Evolutionary conservation across 2,888 invertebrate genomes (phyloP), one percentile per base, ranked within the genome.

Genomic region (Temnothorax rugatulus): DNA sequence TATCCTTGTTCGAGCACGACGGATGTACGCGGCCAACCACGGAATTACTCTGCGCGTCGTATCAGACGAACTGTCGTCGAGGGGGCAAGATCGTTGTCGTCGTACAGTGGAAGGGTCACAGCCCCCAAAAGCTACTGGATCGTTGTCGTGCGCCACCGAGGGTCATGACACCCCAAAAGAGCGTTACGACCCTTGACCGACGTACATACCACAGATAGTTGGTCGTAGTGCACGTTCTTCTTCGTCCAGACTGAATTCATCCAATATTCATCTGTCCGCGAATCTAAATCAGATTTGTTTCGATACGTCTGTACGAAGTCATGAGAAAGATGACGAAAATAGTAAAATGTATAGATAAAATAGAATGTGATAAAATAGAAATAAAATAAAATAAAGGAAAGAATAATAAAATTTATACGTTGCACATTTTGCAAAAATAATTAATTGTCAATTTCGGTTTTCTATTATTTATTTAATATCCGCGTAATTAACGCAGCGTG

Each of bases 51-150:
- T 82, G 77, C 81, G 41, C 57, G 75, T 63, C 88, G 83, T 89
- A 89, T 89, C 88, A 61, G 83, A 68, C 73, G 66, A 89, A 89
- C 84, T 90, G 83, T 84, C 89, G 88, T 74, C 86, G 61, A 84
- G 89, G 89, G 89, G 86, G 82, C 63, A 84, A 89, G 90, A 86
- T 84, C 88, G 73, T 86, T 84, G 76, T 84, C 76, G 86, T 71
- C 79, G 29, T 73, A 61, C 29, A 47, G 29, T 44, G 25, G 7
- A 69, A 87, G 63, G 82, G 86, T 85, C 86, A 84, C 83, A 83
- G 76, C 83, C 85, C 87, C 87, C 89, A 76, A 85, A 87, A 84
- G 88, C 83, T 81, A 77, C 52, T 74, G 79, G 69, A 44, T 75
- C 79, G 85, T 52, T 54, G 59, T 81, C 81, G 38, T 59, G 75